Evolutionary conservation across 2,113 vertebrate genomes (phyloP).

Genomic region (Sylvia atricapilla): DNA sequence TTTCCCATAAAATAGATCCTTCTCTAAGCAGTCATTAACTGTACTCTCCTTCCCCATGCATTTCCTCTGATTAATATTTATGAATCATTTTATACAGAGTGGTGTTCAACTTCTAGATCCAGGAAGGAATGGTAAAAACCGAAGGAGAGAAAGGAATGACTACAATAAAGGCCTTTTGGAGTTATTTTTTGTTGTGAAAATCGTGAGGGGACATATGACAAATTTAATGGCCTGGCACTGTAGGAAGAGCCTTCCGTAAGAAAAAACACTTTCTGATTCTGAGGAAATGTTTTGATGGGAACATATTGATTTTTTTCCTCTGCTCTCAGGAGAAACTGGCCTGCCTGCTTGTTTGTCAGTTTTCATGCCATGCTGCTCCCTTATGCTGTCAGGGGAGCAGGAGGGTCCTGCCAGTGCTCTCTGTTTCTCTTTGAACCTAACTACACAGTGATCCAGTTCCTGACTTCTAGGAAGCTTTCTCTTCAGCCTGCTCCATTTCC

Average conservation of each 20-base stretch:
- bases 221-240: not conserved
- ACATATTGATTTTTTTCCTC: not conserved
- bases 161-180: not conserved
- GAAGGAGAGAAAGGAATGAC: not conserved
- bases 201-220: not conserved
- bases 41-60: not conserved
- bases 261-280: not conserved
- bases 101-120: not conserved
- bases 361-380: not conserved
- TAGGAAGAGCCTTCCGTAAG: not conserved
- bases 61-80: constrained; percentile 44
- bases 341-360: not conserved
- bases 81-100: not conserved
- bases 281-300: not conserved
- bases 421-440: not conserved
- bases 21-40: constrained; percentile 27
- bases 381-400: not conserved
- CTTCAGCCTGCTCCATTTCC: not conserved
- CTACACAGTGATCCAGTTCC: not conserved
- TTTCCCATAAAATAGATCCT: not conserved
- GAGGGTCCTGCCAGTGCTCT: not conserved
- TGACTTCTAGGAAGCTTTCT: not conserved
- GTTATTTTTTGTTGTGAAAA: not conserved
- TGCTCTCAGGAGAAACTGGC: not conserved
- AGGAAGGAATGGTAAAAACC: not conserved